Conservation (phyloP, 2,113 vertebrate species). For the Clinocottus analis region DNA sequence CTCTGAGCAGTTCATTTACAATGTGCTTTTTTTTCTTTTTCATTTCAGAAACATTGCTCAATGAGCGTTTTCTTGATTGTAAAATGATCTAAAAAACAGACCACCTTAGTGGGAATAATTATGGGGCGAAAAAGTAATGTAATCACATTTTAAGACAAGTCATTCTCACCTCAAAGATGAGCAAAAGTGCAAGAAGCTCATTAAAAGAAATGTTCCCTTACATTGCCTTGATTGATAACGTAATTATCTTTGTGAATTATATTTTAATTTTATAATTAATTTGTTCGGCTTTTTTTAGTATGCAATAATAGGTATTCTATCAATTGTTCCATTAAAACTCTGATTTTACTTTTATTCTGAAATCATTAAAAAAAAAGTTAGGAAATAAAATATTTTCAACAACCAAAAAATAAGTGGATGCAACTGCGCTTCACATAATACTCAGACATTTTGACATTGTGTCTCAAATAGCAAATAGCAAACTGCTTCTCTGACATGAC, state of each 20-base stretch:
- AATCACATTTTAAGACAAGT: too few relatives aligned
- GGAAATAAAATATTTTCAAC: neutral
- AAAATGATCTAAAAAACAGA: conserved; percentile 20
- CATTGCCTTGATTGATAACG: neutral
- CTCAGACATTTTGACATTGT: neutral
- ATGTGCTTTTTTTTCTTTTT: conserved; percentile 41
- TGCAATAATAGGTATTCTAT: neutral
- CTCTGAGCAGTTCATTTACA: conserved; percentile 54
- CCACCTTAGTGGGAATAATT: neutral
- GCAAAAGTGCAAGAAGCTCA: neutral
- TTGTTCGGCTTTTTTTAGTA: neutral
- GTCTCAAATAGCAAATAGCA: neutral
- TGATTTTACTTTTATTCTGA: neutral
- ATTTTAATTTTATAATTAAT: neutral
- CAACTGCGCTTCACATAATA: too few relatives aligned
- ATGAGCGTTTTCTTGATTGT: conserved; percentile 18
- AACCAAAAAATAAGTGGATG: neutral
- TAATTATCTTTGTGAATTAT: neutral
- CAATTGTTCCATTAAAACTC: neutral
- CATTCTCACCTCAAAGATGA: neutral
- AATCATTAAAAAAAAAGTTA: neutral
- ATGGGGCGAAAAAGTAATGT: neutral
- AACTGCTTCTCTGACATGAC: neutral
- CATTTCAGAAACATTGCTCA: conserved; percentile 32
- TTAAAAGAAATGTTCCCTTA: neutral